Evolutionary conservation across 2,888 invertebrate species (phyloP), one percentile per base, ranked within the genome.

Genomic region (Caenorhabditis sp.): DNA sequence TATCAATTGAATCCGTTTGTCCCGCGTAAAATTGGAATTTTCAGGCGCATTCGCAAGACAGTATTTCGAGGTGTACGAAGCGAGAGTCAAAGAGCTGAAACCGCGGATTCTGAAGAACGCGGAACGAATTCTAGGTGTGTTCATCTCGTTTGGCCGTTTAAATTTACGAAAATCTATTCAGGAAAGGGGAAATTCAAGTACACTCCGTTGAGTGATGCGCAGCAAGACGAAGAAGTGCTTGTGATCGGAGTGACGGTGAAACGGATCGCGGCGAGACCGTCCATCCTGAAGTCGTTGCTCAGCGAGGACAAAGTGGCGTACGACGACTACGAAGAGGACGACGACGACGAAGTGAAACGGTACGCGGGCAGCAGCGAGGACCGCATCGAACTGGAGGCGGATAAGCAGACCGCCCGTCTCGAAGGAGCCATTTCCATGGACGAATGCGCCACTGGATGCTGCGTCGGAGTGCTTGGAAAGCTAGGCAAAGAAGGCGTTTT

Each of bases 161-260:
- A 17, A 35, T 15, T 7, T 11, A 27, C 26, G n/a, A 24, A 9
- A 2, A 22, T 39, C 32, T 45, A 55, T 77, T 32, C 45, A 77
- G 78, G 79, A 2, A 66, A 77, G 66, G 73, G 65, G 17, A 73
- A 63, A 24, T 70, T 55, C 62, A 39, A 46, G 22, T 50, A 35
- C 26, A 15, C 22, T 41, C 35, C 35, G 7, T 13, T 82, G 41
- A 78, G 73, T 15, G 77, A 73, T 26, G 66, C 79, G 3, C 48
- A 53, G 5, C 53, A 43, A 8, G 58, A 68, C 0, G 75, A 83
- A 27, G 71, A 74, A 45, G 70, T 66, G 8, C 35, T 83, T 9
- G 77, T 83, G 13, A 52, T 82, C n/a, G 83, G 83, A 11, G 77
- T 80, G 9, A 75, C 82, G 15, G 76, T 76, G 20, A 83, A 83